phyloP scores from a whole-genome alignment of 1,140 invertebrate genomes.

The Aphis craccivora region DNA sequence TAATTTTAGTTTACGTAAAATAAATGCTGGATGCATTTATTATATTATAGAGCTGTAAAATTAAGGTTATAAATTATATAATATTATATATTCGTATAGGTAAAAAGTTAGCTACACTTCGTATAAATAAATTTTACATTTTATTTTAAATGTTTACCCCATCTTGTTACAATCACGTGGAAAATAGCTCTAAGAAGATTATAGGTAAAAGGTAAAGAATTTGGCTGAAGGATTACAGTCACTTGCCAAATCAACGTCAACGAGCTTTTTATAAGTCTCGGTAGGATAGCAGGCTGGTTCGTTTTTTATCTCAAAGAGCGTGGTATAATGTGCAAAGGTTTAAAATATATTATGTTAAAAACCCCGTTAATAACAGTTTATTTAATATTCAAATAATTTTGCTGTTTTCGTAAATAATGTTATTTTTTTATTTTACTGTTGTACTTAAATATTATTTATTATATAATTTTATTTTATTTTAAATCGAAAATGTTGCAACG shows the following conservation, averaged over 20 bases:
- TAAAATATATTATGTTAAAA: neutral
- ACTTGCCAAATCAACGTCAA: conserved; percentile 33
- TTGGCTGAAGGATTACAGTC: conserved; percentile 17
- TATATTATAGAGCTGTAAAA: neutral
- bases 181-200: neutral
- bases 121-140: neutral
- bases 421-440: too few species aligned
- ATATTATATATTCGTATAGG: neutral
- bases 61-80: neutral
- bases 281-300: too few species aligned
- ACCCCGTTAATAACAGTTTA: neutral
- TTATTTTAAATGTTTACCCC: neutral
- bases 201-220: neutral
- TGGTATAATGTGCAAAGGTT: neutral
- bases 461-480: too few species aligned
- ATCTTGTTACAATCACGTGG: neutral
- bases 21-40: neutral
- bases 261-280: neutral
- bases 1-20: neutral
- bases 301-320: neutral
- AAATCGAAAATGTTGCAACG: too few species aligned
- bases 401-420: too few species aligned
- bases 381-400: too few species aligned
- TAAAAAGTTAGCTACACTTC: neutral
- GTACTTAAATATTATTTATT: too few species aligned